These are phyloP conservation scores for Ariolimax columbianus DNA, from an alignment of 2,888 invertebrate species.

Conservation along the genomic window DNA sequence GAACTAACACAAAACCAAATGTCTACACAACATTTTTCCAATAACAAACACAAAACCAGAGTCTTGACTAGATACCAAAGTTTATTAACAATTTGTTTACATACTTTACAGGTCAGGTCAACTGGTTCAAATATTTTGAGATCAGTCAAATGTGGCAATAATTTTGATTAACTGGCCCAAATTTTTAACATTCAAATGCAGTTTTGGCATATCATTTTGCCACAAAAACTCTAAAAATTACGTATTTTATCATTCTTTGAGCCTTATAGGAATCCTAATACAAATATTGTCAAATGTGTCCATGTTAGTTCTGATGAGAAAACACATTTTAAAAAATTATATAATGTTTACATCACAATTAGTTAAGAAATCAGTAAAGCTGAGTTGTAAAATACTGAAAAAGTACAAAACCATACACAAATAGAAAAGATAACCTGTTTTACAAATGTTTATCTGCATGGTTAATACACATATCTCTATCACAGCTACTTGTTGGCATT, in stretches of 20 bases:
- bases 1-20: no score
- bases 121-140: not conserved
- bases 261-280: no score
- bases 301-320: not conserved
- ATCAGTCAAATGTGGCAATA: not conserved
- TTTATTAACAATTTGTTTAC: constrained; percentile 1
- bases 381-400: not conserved
- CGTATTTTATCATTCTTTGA: not conserved
- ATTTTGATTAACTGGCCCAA: not conserved
- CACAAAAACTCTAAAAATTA: not conserved
- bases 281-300: not conserved
- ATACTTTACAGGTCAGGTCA: not conserved
- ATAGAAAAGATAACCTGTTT: not conserved
- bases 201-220: not conserved
- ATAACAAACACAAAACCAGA: not conserved
- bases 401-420: constrained; percentile 11
- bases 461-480: not conserved
- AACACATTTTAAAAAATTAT: not conserved
- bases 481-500: not conserved
- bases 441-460: not conserved
- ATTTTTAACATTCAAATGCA: no score
- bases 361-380: not conserved
- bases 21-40: no score
- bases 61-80: not conserved
- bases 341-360: not conserved